Evolutionary conservation across 2,888 invertebrate genomes (phyloP), one percentile per base, ranked within the genome.

Genomic region (Tetrapedia diversipes): DNA sequence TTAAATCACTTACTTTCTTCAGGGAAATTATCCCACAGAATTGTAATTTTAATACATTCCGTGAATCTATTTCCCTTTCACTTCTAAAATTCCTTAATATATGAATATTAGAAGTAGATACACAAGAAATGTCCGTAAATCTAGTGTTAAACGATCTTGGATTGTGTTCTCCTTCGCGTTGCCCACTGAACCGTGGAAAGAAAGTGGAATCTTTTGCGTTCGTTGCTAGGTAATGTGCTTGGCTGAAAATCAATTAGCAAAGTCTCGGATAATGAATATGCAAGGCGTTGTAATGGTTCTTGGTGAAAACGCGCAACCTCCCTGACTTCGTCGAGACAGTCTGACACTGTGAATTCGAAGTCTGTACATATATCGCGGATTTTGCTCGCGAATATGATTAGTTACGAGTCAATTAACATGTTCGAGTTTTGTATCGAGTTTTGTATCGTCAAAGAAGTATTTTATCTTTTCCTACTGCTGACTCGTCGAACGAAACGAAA

Each of bases 161-260:
- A n/a, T n/a, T n/a, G n/a, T n/a, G n/a, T n/a, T n/a, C 16, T 6
- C 16, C 16, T 29, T 1, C 14, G 14, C 1, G 16, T 8, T 29
- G 11, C 37, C 14, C 32, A 1, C 6, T 6, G 32, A 34, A 7
- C 19, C 19, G 22, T 0, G 54, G 16, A 3, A 45, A 22, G 60
- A 60, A 60, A 60, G 45, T 22, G 45, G 60, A 45, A 60, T 60
- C 16, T 60, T 59, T 45, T 32, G 19, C 16, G 10, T 32, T 1
- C 7, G 24, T 39, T n/a, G 11, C n/a, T 16, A n/a, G n/a, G 11
- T 24, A 11, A 39, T 22, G 45, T 14, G 57, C 11, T 60, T 45
- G 10, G 16, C 43, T 45, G 45, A 60, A 60, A 60, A 45, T 45
- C 60, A 60, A 60, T 60, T 60, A 60, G 60, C 60, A 45, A 32